phyloP scores from a whole-genome alignment of 2,888 invertebrate genomes.

The Machimus rusticus region DNA sequence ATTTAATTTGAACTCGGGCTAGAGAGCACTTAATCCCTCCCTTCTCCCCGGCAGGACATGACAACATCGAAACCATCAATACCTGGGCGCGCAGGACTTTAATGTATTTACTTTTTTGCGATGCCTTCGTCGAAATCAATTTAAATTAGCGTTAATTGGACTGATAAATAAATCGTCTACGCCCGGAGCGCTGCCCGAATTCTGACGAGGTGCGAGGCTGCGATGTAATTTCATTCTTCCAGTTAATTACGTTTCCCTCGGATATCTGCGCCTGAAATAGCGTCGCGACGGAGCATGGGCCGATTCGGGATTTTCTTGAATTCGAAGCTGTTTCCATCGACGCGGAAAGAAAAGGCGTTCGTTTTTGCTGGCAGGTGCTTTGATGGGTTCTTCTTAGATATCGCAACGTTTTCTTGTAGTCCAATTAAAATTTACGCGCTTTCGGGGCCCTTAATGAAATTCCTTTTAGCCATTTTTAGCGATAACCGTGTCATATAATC shows the following conservation, averaged over 20 bases:
- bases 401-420: neutral
- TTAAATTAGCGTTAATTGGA: slow-evolving; percentile 15
- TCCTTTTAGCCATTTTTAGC: neutral
- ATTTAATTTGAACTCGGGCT: neutral
- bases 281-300: neutral
- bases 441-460: neutral
- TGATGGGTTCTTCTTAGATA: neutral
- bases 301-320: neutral
- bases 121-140: neutral
- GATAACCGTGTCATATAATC: neutral
- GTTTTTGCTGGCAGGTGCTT: neutral
- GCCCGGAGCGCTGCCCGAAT: neutral
- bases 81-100: neutral
- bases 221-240: slow-evolving; percentile 14
- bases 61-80: neutral
- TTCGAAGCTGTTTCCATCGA: neutral
- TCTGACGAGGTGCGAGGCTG: neutral
- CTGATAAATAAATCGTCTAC: slow-evolving; percentile 3
- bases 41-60: neutral
- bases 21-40: neutral
- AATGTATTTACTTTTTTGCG: neutral
- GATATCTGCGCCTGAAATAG: neutral
- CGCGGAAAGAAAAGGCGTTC: neutral
- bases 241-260: slow-evolving; percentile 15
- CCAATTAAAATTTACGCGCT: neutral